Percentiles rank a stretch among this genome's conserved stretches.
Evolutionary conservation across 2,888 invertebrate genomes (phyloP).

Genomic region (Aspidiotus destructor): DNA sequence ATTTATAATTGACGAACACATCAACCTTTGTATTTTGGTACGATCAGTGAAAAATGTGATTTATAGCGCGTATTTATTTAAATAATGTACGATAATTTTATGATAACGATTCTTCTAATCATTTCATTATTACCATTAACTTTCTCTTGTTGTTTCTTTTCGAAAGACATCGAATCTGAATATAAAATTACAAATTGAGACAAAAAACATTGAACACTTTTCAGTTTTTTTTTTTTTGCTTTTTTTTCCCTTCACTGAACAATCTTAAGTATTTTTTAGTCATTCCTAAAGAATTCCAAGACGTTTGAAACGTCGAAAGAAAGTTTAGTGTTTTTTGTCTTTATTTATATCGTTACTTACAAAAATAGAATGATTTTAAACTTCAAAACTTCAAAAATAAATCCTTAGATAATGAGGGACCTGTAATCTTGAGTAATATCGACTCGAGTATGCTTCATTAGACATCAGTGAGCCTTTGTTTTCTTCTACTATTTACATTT

Average conservation of each 20-base stretch:
- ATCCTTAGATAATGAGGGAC: slow-evolving; percentile 9
- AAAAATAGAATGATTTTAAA: background rate
- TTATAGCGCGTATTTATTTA: no score
- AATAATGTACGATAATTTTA: no score
- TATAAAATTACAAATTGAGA: background rate
- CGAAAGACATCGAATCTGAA: background rate
- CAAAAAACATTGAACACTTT: background rate
- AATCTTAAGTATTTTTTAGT: slow-evolving; percentile 1
- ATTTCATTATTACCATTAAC: background rate
- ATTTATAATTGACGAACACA: no score
- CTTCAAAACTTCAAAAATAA: background rate
- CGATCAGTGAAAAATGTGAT: no score
- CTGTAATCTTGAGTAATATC: background rate
- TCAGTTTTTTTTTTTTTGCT: background rate
- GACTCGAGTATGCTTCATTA: background rate
- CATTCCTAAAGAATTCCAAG: background rate
- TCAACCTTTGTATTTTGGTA: no score
- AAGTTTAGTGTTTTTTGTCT: background rate
- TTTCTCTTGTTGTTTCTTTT: background rate
- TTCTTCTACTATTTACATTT: slow-evolving; percentile 6
- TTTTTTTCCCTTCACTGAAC: background rate
- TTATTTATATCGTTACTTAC: background rate
- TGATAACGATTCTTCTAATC: no score
- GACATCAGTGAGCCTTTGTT: slow-evolving; percentile 12
- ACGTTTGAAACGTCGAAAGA: background rate